Percentiles rank a stretch among this genome's conserved stretches.
Conservation (phyloP, 2,888 invertebrate genomes). For the Ophion ellenae region DNA sequence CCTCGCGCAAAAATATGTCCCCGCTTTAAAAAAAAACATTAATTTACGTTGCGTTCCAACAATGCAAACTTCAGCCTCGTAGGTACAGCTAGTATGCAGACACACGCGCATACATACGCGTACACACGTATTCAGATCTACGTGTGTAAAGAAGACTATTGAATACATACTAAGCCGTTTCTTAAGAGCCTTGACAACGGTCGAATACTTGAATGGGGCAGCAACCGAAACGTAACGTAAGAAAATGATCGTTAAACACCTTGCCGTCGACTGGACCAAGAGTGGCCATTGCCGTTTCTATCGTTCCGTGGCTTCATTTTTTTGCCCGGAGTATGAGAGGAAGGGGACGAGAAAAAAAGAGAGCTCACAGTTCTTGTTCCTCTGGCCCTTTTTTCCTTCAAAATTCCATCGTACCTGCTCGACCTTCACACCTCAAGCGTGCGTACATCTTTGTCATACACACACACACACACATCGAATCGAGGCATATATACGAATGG, state of each 20-base stretch:
- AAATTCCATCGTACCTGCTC: conserved; percentile 33
- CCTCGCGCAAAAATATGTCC: too few species aligned
- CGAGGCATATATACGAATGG: neutral
- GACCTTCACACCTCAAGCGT: conserved; percentile 28
- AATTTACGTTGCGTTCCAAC: too few species aligned
- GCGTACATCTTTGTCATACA: neutral
- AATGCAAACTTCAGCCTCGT: too few species aligned
- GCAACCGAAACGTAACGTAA: conserved; percentile 30
- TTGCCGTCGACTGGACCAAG: neutral
- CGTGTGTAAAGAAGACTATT: too few species aligned
- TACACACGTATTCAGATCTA: too few species aligned
- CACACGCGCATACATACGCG: too few species aligned
- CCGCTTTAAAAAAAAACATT: too few species aligned
- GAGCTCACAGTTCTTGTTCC: conserved; percentile 29
- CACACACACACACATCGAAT: neutral
- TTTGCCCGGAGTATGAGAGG: conserved; percentile 6
- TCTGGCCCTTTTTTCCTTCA: conserved; percentile 17
- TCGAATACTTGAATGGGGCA: conserved; percentile 74
- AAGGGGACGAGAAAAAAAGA: conserved; percentile 51
- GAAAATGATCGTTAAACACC: neutral
- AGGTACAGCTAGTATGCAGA: too few species aligned
- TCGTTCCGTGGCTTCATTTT: too few species aligned
- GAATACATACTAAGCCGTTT: too few species aligned
- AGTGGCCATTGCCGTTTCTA: neutral
- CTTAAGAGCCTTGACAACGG: conserved; percentile 61